phyloP scores from a whole-genome alignment of 2,113 vertebrate genomes.

The Pipra filicauda region DNA sequence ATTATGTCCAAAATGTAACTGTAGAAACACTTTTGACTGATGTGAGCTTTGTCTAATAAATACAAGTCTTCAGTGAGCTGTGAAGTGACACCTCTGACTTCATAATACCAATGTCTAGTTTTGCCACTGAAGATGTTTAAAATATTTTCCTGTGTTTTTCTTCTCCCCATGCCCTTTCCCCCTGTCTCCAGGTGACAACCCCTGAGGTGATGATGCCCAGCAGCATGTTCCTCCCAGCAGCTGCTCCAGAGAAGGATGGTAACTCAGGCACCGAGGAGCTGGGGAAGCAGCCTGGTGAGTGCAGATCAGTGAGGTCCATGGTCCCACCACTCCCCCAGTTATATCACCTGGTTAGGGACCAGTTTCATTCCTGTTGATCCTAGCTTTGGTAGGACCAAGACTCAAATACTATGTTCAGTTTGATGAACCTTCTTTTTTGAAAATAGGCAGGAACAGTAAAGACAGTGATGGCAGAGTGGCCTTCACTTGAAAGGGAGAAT shows the following conservation, averaged over 20 bases:
- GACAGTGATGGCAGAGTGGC: neutral
- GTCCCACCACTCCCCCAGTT: neutral
- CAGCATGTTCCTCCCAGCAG: conserved; percentile 93
- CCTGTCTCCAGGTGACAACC: conserved; percentile 86
- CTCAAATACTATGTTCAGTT: neutral
- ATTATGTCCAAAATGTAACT: conserved; percentile 80
- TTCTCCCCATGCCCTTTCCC: conserved; percentile 19
- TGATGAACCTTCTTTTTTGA: neutral
- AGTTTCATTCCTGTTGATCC: neutral
- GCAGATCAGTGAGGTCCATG: neutral
- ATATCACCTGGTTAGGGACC: neutral
- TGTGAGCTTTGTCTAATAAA: conserved; percentile 79
- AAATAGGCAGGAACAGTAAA: neutral
- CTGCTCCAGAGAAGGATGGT: conserved; percentile 83
- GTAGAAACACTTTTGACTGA: conserved; percentile 78
- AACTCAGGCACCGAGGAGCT: conserved; percentile 80
- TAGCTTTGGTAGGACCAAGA: neutral
- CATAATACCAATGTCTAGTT: conserved; percentile 55
- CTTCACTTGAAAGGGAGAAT: conserved; percentile 37
- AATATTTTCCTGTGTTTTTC: conserved; percentile 11
- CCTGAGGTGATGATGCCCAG: conserved; percentile 93
- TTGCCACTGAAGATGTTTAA: conserved; percentile 54
- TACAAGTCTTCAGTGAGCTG: conserved; percentile 68
- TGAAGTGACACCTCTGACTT: conserved; percentile 66
- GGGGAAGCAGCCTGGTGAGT: conserved; percentile 90